Evolutionary conservation across 1,140 invertebrate species (phyloP).

Genomic region (Scaptomyza hsui): DNA sequence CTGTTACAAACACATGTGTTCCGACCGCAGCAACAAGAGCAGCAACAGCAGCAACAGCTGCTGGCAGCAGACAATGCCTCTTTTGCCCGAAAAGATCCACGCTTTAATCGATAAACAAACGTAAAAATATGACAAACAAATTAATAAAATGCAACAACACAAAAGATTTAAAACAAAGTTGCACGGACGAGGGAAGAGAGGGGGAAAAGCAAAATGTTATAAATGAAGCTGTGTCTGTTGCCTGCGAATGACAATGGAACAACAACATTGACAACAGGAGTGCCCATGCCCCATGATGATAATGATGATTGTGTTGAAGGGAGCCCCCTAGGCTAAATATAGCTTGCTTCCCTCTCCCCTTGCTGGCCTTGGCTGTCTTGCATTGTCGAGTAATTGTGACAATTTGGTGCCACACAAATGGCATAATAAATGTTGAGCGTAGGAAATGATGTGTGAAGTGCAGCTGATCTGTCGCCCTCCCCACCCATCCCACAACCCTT

Average conservation of each 20-base stretch:
- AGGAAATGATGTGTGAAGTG: slow-evolving; percentile 73
- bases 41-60: slow-evolving; percentile 56
- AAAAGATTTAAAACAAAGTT: slow-evolving; percentile 42
- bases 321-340: slow-evolving; percentile 53
- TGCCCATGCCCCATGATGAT: too few relatives aligned
- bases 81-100: slow-evolving; percentile 22
- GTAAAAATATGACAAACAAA: slow-evolving; percentile 81
- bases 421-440: slow-evolving; percentile 73
- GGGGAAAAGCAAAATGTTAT: slow-evolving; percentile 73
- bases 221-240: slow-evolving; percentile 52
- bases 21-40: slow-evolving; percentile 32
- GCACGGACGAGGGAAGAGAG: not conserved
- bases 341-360: slow-evolving; percentile 35
- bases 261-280: not conserved
- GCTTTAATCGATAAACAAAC: slow-evolving; percentile 82
- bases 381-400: slow-evolving; percentile 66
- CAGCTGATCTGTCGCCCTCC: slow-evolving; percentile 30
- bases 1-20: slow-evolving; percentile 65
- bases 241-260: slow-evolving; percentile 23
- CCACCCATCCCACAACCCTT: slow-evolving; percentile 5
- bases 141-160: slow-evolving; percentile 76
- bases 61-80: slow-evolving; percentile 30
- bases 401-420: slow-evolving; percentile 73
- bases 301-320: not conserved
- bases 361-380: not conserved